Base-by-base conservation (phyloP, 2,113 vertebrate genomes). In the Cnemophilus loriae region DNA sequence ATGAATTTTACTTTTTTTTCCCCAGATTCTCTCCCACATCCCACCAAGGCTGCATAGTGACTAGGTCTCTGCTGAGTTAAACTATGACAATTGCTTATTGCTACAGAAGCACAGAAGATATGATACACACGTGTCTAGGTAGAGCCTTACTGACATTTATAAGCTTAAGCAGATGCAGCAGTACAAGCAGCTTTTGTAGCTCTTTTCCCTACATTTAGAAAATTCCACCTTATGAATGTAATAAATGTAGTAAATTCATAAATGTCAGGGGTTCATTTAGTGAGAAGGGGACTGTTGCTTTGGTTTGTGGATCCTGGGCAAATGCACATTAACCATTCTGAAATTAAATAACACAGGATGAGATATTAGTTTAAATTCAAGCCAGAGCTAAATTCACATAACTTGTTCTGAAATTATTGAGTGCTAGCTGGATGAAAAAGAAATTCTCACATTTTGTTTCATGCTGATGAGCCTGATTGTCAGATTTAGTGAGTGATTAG, bases 121-220 rank as follows among this genome's bases (percentile, higher is more conserved):
- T 88, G 68, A 89, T 44, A 65, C 13, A 20, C 5, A 33, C 16
- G 5, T 52, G 16, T 42, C 33, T 70, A 44, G 76, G 76, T 71
- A 95, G 96, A 95, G 19, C 9, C 33, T 83, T 96, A 64, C 7
- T 91, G 84, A 95, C 87, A 96, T 95, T 95, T 94, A 56, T 26
- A 94, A 55, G 82, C 6, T 17, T 63, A 78, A 95, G 89, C 67
- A 81, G 64, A 27, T 68, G 17, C 9, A 88, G 59, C 57, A 93
- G 53, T 60, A 80, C 11, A 71, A 96, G n/a, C 46, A 95, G 44
- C 37, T 80, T 67, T 82, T 65, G 59, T 73, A 87, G 53, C 37
- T 92, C 42, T 92, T 89, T 50, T 69, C 60, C 32, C 28, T 55
- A 53, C 16, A 18, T 77, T 63, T 16, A 82, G 17, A 47, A 96